Base-by-base conservation (phyloP, 2,113 vertebrate species). In the Phalacrocorax carbo region DNA sequence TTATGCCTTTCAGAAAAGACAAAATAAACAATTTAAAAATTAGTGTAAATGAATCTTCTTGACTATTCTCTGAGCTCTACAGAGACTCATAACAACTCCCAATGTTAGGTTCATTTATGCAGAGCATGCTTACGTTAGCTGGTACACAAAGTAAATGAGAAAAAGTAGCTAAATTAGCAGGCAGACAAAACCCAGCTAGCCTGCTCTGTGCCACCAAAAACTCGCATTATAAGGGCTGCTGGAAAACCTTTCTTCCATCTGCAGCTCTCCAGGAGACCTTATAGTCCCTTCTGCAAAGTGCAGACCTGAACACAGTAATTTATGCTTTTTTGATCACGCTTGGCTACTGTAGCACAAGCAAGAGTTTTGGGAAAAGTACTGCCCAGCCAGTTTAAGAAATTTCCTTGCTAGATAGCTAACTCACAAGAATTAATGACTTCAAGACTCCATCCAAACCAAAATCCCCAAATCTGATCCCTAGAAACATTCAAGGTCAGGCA, bases 41-140 rank as follows among this genome's bases (percentile, higher is more conserved):
- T 75, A 30, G 9, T 44, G 17, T 51, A 75, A 64, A n/a, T 42
- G 3, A 62, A 15, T 60, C 3, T 58, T 88, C 17, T 5, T 77
- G 15, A 15, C 13, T 86, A 9, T 78, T 76, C 26, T 58, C 51
- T 77, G n/a, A 69, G 40, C 11, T 87, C 44, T 49, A 9, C 36
- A 65, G 66, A 49, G 32, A 72, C 23, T 38, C 14, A 15, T 18
- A 71, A 27, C 17, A 42, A 55, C 29, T 82, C 49, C 36, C 68
- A 44, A 2, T 6, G 10, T 69, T 73, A 36, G 1, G 7, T 54
- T 90, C 8, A 15, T 60, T 71, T 68, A 6, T 0, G 3, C 0
- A 30, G 10, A 88, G 12, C 2, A 1, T 20, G 5, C 4, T 83
- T 58, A 4, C 49, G 14, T 80, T 69, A 73, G 15, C 26, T 62